Evolutionary conservation across 2,888 invertebrate genomes (phyloP), one percentile per base, ranked within the genome.

Genomic region (Cephus rjabovi): DNA sequence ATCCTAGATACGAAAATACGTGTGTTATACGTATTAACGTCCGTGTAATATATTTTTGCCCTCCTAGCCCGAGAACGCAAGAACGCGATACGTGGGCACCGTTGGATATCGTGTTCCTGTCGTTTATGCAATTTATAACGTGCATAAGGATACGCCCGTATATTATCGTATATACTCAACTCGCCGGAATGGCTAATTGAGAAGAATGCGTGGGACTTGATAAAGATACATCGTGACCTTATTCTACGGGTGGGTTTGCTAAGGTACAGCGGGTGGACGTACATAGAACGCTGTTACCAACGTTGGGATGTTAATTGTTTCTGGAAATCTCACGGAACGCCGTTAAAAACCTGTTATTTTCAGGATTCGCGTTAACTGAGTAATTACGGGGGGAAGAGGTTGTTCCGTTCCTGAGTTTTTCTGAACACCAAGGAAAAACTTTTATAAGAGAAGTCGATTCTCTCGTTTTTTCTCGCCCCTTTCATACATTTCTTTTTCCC

Each of bases 171-270:
- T 77, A 69, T 76, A 73, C 79, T 12, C 34, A 76, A 34, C 73
- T 34, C 74, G 75, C 70, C 34, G 69, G 69, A 75, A 78, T 71
- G 78, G 75, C 79, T 79, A 79, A 85, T 84, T 82, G 81, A 81
- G 78, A 80, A 83, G 79, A 84, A 83, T 83, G 82, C 83, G 83
- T 83, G 81, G 84, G 85, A 81, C 81, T 82, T 81, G 78, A 79
- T 80, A 80, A 82, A 80, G 80, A 78, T 77, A 80, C 69, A 34
- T 56, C 23, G 23, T 56, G 56, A 56, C 56, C 56, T 56, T 56
- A 56, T 56, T 56, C 23, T 2, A 56, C 6, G 56, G 56, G 9
- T 56, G 23, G 56, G 56, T 23, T 56, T 23, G 23, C 9, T 56
- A 56, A 56, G 56, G 56, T 56, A 56, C 23, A 56, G 56, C 56